These are phyloP conservation scores for Neoitamus cyanurus DNA, from an alignment of 2,888 invertebrate species.

Conservation along the genomic window DNA sequence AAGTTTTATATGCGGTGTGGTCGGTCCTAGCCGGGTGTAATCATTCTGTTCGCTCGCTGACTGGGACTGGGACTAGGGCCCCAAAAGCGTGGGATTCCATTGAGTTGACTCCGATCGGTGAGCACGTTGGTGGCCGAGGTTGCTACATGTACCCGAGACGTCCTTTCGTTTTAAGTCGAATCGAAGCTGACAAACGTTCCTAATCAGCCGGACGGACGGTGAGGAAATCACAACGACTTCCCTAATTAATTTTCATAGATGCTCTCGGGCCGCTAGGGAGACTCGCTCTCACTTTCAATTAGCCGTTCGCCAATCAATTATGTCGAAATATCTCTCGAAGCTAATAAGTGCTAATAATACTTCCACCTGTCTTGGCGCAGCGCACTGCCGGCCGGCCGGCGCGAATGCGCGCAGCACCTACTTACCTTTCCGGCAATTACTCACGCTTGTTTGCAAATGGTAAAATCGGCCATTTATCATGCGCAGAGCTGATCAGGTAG, in stretches of 20 bases:
- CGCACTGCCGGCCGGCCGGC: background rate
- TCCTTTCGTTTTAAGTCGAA: conserved; percentile 9
- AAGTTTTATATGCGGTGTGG: background rate
- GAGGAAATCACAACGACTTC: background rate
- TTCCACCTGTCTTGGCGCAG: background rate
- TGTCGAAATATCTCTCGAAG: background rate
- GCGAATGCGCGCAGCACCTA: background rate
- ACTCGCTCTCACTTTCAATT: background rate
- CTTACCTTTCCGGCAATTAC: conserved; percentile 35
- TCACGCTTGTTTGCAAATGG: conserved; percentile 39
- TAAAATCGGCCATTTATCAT: conserved; percentile 30
- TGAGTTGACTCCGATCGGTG: background rate
- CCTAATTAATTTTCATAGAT: background rate
- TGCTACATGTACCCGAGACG: background rate
- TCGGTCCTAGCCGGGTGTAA: background rate
- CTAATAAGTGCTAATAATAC: background rate
- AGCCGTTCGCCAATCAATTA: background rate
- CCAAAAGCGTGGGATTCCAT: conserved; percentile 26
- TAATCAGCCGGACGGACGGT: background rate
- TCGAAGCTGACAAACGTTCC: background rate
- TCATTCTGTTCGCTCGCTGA: background rate
- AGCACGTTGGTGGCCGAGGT: conserved; percentile 20
- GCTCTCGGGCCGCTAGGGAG: background rate
- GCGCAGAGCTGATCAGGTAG: conserved; percentile 40
- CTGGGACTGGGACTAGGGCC: background rate